Base-by-base conservation (phyloP, 2,797 vertebrate genomes). In the Spheniscus humboldti region DNA sequence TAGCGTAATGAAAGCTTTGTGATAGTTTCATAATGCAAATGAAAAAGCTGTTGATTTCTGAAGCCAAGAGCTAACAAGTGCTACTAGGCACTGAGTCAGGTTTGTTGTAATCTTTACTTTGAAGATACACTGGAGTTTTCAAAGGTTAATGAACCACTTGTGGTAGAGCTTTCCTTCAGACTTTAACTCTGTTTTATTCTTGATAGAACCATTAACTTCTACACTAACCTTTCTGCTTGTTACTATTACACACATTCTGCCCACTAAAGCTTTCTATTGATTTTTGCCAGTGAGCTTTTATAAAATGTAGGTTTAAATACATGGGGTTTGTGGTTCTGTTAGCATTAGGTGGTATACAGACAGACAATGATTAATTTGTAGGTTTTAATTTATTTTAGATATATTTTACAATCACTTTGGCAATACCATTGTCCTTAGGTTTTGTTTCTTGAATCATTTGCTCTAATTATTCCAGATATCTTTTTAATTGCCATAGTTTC, bases 81-180 rank as follows among this genome's bases (percentile, higher is more conserved):
- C 77, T 96, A 33, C 92, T 74, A 66, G 91, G 93, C 93, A 81
- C 74, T 84, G 72, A 96, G 91, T 96, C 96, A 96, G 94, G 97
- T 97, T 97, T 97, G 97, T 97, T 97, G 95, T 86, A 98, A 96
- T 98, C 98, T 97, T 98, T 96, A 92, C 92, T 96, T 96, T 84
- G 82, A 98, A 97, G 97, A 98, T 98, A 98, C 96, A 97, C 98
- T 97, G 94, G 97, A 97, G 98, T 98, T 98, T 98, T 95, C 97
- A 98, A 98, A 99, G 99, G 99, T 99, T 99, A 99, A 99, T 99
- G 98, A 99, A 99, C 98, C 99, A 98, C 98, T 99, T 98, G 98
- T 98, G 98, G 98, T 97, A 98, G 98, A 99, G 98, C 98, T 98
- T 99, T 98, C 98, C 98, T 98, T 98, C 98, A 98, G 98, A 98